Percentiles rank a stretch among this genome's conserved stretches.
Evolutionary conservation across 2,888 invertebrate species (phyloP).

Genomic region (Resseliella maxima): DNA sequence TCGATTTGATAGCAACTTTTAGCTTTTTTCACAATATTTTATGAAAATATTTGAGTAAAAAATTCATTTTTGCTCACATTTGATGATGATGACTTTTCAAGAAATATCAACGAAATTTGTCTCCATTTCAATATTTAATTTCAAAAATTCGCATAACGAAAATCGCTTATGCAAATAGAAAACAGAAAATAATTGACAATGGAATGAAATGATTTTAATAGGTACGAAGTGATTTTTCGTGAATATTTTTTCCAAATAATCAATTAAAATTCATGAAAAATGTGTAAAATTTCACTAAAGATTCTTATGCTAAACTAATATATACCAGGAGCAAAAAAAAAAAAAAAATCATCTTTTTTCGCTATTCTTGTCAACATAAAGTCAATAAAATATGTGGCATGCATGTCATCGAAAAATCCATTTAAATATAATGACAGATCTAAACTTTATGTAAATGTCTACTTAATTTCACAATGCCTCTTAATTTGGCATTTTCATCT

Average conservation of each 20-base stretch:
- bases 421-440: neutral
- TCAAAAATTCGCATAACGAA: no score
- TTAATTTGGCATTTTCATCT: conserved; percentile 7
- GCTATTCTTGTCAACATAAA: neutral
- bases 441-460: neutral
- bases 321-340: no score
- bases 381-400: neutral
- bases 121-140: no score
- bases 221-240: no score
- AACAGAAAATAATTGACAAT: no score
- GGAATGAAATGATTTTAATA: no score
- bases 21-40: neutral
- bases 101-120: neutral
- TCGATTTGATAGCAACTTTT: conserved; percentile 34
- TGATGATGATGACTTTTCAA: neutral
- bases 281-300: no score
- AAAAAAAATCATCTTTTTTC: neutral
- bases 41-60: neutral
- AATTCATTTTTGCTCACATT: neutral
- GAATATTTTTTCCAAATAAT: no score
- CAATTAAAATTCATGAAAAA: no score
- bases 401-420: neutral
- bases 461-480: neutral
- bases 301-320: no score
- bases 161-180: no score